These are phyloP conservation scores for Macrochelys suwanniensis DNA, from an alignment of 2,797 vertebrate genomes.

Conservation along the genomic window DNA sequence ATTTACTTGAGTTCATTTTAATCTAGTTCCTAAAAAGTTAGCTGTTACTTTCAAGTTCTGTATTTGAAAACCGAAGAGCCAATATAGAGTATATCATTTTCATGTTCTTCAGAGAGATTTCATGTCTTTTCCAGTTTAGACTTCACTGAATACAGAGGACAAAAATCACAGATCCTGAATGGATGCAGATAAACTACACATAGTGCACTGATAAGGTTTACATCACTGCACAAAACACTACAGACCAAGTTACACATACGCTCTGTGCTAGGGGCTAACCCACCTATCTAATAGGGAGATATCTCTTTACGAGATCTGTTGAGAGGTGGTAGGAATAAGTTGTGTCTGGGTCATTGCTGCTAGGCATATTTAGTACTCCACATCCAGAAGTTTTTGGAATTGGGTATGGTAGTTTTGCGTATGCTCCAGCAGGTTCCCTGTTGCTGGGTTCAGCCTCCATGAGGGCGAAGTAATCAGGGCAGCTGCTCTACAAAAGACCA, in stretches of 20 bases:
- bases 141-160: background rate
- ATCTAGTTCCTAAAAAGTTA: background rate
- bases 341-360: too few relatives aligned
- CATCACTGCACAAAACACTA: background rate
- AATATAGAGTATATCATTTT: background rate
- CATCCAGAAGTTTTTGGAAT: too few relatives aligned
- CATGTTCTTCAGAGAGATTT: background rate
- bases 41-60: slow-evolving; percentile 5
- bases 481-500: too few relatives aligned
- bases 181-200: background rate
- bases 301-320: too few relatives aligned
- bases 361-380: too few relatives aligned
- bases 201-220: background rate
- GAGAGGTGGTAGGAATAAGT: too few relatives aligned
- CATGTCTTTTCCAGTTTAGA: background rate
- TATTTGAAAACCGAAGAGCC: background rate
- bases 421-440: too few relatives aligned
- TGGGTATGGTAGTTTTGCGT: too few relatives aligned
- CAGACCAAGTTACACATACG: background rate
- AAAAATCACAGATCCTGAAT: background rate
- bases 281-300: too few relatives aligned
- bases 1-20: background rate
- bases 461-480: too few relatives aligned
- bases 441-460: too few relatives aligned
- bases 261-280: too few relatives aligned